phyloP scores from a whole-genome alignment of 2,888 invertebrate genomes.

The Xestia sexstrigata region DNA sequence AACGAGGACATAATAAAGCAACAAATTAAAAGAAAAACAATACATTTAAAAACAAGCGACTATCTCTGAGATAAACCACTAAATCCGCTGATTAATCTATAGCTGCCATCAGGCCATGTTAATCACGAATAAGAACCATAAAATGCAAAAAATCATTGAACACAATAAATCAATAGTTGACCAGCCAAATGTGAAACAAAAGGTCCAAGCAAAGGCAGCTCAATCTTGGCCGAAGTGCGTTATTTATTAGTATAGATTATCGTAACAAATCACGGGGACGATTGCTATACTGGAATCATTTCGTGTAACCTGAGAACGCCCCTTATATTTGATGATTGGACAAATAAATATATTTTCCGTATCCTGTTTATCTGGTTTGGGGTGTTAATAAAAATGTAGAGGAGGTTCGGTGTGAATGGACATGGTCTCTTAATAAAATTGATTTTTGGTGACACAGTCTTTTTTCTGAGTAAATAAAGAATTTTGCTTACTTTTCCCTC shows the following conservation, averaged over 20 bases:
- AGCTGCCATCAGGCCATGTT: conserved; percentile 61
- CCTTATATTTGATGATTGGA: conserved; percentile 90
- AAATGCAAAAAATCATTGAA: conserved; percentile 75
- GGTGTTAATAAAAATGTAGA: conserved; percentile 91
- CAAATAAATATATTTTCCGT: conserved; percentile 91
- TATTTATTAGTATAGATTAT: conserved; percentile 89
- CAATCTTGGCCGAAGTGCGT: conserved; percentile 87
- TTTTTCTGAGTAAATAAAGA: not conserved
- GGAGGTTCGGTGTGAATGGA: conserved; percentile 72
- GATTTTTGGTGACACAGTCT: not conserved
- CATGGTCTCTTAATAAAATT: conserved; percentile 6
- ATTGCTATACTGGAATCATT: conserved; percentile 86
- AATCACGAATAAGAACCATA: conserved; percentile 67
- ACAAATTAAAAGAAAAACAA: conserved; percentile 63
- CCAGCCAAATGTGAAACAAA: conserved; percentile 73
- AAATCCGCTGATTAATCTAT: conserved; percentile 69
- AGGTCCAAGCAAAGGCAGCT: conserved; percentile 84
- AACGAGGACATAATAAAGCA: conserved; percentile 63
- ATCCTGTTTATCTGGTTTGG: conserved; percentile 89
- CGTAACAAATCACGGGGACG: conserved; percentile 88
- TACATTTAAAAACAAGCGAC: conserved; percentile 58
- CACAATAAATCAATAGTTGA: conserved; percentile 77
- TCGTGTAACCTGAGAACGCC: conserved; percentile 89
- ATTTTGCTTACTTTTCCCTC: not conserved
- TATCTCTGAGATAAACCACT: conserved; percentile 58